phyloP scores from a whole-genome alignment of 2,888 invertebrate genomes.

The Ditula angustiorana region DNA sequence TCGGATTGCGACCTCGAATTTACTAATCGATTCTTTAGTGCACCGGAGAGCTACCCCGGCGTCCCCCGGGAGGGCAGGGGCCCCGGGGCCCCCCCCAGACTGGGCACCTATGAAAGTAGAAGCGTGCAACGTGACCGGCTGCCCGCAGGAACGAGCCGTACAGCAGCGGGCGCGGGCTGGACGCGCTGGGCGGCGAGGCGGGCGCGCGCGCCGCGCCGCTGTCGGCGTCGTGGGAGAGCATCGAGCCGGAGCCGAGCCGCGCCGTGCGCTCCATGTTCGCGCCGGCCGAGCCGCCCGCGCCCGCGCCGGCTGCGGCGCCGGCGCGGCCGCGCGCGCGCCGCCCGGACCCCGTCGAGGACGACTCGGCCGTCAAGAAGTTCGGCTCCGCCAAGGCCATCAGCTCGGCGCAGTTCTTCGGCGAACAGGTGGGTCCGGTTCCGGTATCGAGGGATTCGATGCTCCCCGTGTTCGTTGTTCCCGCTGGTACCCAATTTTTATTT shows the following conservation, averaged over 20 bases:
- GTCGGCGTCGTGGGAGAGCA: constrained; percentile 60
- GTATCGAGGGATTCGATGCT: no score
- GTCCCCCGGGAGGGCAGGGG: no score
- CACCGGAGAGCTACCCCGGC: no score
- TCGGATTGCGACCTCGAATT: no score
- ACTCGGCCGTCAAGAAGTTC: constrained; percentile 97
- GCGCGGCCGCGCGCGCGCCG: constrained; percentile 16
- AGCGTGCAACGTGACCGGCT: no score
- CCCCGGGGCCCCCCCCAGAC: no score
- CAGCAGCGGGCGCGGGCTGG: constrained; percentile 57
- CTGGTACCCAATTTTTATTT: no score
- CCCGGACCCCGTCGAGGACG: constrained; percentile 74
- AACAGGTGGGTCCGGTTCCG: constrained; percentile 83
- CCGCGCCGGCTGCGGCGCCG: constrained; percentile 17
- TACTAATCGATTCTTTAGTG: no score
- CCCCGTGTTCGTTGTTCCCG: no score
- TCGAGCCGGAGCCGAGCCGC: constrained; percentile 69
- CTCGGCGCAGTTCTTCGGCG: constrained; percentile 98
- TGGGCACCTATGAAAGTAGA: no score
- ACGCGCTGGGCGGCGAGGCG: constrained; percentile 53
- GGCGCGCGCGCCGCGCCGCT: constrained; percentile 42
- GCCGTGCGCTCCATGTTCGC: constrained; percentile 70
- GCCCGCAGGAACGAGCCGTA: constrained; percentile 78
- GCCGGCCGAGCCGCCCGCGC: constrained; percentile 29
- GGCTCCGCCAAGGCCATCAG: constrained; percentile 99